phyloP scores from a whole-genome alignment of 2,797 vertebrate genomes.

The Erpetoichthys calabaricus region DNA sequence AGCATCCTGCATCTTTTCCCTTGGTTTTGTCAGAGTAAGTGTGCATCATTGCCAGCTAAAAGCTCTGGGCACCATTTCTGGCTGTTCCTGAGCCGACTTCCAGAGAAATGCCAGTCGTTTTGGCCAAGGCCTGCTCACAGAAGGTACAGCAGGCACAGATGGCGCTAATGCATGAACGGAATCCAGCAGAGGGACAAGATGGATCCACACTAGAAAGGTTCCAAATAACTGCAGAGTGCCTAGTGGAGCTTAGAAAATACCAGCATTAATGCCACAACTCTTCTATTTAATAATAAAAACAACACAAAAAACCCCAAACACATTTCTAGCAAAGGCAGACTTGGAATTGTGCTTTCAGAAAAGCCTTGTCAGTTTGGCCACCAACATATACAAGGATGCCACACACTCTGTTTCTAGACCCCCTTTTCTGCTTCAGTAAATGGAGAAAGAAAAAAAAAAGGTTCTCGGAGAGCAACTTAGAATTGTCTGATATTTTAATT shows the following conservation, averaged over 20 bases:
- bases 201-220: conserved; percentile 69
- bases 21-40: conserved; percentile 45
- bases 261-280: conserved; percentile 56
- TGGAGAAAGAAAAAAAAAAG: too few relatives aligned
- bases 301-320: conserved; percentile 13
- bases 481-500: too few relatives aligned
- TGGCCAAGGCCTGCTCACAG: conserved; percentile 82
- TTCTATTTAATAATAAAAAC: conserved; percentile 40
- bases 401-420: too few relatives aligned
- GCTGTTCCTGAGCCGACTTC: conserved; percentile 50
- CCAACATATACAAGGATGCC: too few relatives aligned
- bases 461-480: too few relatives aligned
- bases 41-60: conserved; percentile 56
- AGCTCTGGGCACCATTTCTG: conserved; percentile 51
- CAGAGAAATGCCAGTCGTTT: conserved; percentile 94
- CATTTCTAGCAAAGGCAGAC: background rate
- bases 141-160: conserved; percentile 96
- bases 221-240: conserved; percentile 86
- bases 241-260: conserved; percentile 52
- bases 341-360: too few relatives aligned
- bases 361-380: too few relatives aligned
- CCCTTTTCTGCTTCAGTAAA: too few relatives aligned
- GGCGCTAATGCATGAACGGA: conserved; percentile 97
- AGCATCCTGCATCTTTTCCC: conserved; percentile 21
- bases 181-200: conserved; percentile 86